Evolutionary conservation across 2,888 invertebrate genomes (phyloP).

Genomic region (Lottia gigantea): DNA sequence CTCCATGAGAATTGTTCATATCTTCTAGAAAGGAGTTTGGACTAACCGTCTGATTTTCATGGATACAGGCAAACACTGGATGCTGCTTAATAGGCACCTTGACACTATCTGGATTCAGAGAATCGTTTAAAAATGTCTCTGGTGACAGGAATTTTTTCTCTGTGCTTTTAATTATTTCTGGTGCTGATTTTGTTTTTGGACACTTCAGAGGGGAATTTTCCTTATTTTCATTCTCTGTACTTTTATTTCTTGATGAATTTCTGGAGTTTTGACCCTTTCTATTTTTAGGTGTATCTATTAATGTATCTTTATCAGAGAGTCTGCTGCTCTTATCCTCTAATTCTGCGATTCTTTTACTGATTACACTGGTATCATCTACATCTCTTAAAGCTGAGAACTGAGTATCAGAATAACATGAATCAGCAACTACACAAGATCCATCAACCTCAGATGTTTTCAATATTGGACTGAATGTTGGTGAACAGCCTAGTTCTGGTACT

Average conservation of each 20-base stretch:
- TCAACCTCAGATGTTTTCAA: not conserved
- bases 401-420: conserved; percentile 28
- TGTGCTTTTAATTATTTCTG: not conserved
- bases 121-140: conserved; percentile 33
- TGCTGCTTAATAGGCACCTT: not conserved
- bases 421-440: conserved; percentile 8
- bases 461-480: conserved; percentile 4
- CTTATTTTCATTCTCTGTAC: conserved; percentile 1
- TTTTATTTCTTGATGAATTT: not conserved
- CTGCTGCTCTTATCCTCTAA: not conserved
- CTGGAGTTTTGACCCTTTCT: not conserved
- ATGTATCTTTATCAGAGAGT: not conserved
- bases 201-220: not conserved
- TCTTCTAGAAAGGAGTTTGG: conserved; percentile 51
- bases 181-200: not conserved
- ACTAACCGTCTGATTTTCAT: conserved; percentile 29
- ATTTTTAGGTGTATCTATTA: not conserved
- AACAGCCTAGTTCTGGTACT: not conserved
- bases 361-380: not conserved
- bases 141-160: conserved; percentile 25
- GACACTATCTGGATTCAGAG: conserved; percentile 2
- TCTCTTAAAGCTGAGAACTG: conserved; percentile 16
- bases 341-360: not conserved
- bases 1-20: conserved; percentile 26
- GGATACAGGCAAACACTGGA: not conserved